A percentile compares a stretch with the other conserved stretches of the same genome.
Evolutionary conservation across 2,797 vertebrate genomes (phyloP).

Genomic region (Halcyon leucocephala): DNA sequence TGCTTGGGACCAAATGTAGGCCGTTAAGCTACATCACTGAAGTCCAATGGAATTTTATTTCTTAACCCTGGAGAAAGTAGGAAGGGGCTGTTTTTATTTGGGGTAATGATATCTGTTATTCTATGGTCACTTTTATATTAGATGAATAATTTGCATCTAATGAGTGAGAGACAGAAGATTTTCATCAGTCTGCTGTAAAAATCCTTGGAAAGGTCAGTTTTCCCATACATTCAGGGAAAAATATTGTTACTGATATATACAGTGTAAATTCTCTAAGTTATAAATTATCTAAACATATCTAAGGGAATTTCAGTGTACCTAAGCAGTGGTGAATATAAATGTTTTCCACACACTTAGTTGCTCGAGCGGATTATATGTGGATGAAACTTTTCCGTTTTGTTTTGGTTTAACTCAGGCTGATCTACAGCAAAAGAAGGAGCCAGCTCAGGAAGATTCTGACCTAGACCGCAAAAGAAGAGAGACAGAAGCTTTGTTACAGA

Average conservation of each 20-base stretch:
- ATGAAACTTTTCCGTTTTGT: not conserved
- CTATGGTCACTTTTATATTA: not conserved
- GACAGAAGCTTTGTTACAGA: slow-evolving; percentile 88
- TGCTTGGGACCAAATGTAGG: not conserved
- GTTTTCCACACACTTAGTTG: not conserved
- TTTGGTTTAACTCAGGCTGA: slow-evolving; percentile 60
- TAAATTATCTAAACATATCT: not conserved
- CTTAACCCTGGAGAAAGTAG: not conserved
- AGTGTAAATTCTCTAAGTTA: not conserved
- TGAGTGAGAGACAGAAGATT: not conserved
- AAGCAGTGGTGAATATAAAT: not conserved
- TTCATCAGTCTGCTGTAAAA: not conserved
- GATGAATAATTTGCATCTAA: not conserved
- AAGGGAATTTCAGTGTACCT: not conserved
- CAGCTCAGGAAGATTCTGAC: slow-evolving; percentile 84
- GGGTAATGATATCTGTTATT: not conserved
- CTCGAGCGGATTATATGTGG: not conserved
- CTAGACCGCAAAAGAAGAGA: slow-evolving; percentile 88
- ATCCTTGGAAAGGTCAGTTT: not conserved
- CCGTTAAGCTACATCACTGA: not conserved
- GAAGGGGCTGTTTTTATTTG: not conserved
- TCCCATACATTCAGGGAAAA: not conserved
- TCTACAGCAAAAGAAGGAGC: slow-evolving; percentile 86
- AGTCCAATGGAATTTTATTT: not conserved
- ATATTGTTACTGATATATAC: not conserved